Evolutionary conservation across 2,888 invertebrate genomes (phyloP), one percentile per base, ranked within the genome.

Genomic region (Stenoptilia bipunctidactyla): DNA sequence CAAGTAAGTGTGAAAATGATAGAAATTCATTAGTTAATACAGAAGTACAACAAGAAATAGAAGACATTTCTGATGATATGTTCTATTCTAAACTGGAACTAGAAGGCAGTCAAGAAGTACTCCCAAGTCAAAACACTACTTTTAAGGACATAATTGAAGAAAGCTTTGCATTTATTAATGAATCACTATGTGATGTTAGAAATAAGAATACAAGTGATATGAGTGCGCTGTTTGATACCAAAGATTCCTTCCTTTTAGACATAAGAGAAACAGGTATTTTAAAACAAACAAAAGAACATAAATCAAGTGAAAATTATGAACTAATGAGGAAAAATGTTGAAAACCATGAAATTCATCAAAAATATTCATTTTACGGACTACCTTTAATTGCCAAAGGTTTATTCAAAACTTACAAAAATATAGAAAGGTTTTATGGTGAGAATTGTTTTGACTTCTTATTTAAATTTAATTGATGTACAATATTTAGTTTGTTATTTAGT

Each of bases 371-470:
- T 70, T 96, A 92, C 85, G 96, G 93, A 0, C 75, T 97, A 33
- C 93, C 96, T 1, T 63, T 85, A 1, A 83, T 77, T 53, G 90
- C 93, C 0, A 88, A 89, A 61, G 76, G 85, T 9, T 71, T 96
- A 47, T 88, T 97, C 47, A 87, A 89, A 51, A 84, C 87, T 45
- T 89, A 90, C 51, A 91, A 93, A 61, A 92, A 92, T 47, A 96
- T 97, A 45, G 86, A 87, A 14, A 87, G 88, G 48, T 86, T 97
- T 49, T 96, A 96, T 86, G 92, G 94, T 94, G 66, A 75, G 79
- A 76, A 37, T 37, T 20, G n/a, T n/a, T n/a, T n/a, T n/a, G n/a
- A n/a, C n/a, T n/a, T n/a, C n/a, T n/a, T n/a, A n/a, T n/a, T n/a
- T n/a, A n/a, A n/a, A n/a, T n/a, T n/a, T n/a, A n/a, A n/a, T n/a